Percentiles rank a stretch among this genome's conserved stretches.
phyloP scores from a whole-genome alignment of 2,888 invertebrate species.

The Apamea crenata region DNA sequence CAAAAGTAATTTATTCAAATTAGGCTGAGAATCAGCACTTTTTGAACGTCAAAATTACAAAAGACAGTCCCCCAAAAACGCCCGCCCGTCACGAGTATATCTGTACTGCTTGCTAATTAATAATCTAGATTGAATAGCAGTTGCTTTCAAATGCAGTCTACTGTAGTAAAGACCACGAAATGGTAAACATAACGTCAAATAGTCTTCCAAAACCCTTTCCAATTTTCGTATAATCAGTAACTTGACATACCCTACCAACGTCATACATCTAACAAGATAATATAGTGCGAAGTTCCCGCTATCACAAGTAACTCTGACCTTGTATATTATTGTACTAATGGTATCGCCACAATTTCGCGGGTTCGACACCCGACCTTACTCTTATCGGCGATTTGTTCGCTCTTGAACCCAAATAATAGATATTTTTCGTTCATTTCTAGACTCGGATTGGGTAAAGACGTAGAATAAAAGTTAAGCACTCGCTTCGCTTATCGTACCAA shows the following conservation, averaged over 20 bases:
- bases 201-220: neutral
- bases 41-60: no score
- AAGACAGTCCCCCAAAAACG: no score
- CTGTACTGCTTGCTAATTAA: neutral
- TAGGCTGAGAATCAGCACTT: no score
- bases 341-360: constrained; percentile 64
- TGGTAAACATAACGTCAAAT: neutral
- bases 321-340: constrained; percentile 58
- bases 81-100: no score
- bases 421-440: constrained; percentile 30
- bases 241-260: neutral
- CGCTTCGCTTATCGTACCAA: neutral
- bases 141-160: neutral
- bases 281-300: constrained; percentile 7
- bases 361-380: constrained; percentile 66
- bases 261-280: constrained; percentile 34
- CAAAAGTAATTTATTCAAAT: no score
- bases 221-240: neutral
- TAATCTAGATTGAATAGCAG: neutral
- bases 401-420: constrained; percentile 48
- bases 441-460: constrained; percentile 16
- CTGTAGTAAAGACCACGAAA: neutral
- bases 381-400: constrained; percentile 65
- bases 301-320: constrained; percentile 65
- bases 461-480: constrained; percentile 41